Percentiles rank a stretch among this genome's conserved stretches.
Evolutionary conservation across 2,888 invertebrate species (phyloP).

Genomic region (Parapristionchus giblindavisi): DNA sequence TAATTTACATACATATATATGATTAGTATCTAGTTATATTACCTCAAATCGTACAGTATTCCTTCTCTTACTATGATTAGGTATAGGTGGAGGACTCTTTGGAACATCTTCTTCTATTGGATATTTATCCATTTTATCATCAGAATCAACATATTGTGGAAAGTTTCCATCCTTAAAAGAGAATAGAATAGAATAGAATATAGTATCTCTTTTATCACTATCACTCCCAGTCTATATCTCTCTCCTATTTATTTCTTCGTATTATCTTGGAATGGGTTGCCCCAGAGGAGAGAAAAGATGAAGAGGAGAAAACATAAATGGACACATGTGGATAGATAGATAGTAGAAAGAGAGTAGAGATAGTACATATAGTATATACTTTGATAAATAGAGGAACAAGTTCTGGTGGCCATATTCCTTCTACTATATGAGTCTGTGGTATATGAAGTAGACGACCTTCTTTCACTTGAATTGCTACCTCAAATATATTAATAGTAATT

Average conservation of each 20-base stretch:
- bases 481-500: constrained; percentile 26
- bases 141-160: constrained; percentile 64
- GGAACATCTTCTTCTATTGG: neutral
- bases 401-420: constrained; percentile 65
- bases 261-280: neutral
- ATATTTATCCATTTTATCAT: constrained; percentile 45
- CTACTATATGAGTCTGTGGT: constrained; percentile 65
- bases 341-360: no score
- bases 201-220: no score
- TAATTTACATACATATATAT: neutral
- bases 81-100: constrained; percentile 14
- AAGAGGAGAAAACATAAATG: neutral
- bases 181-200: no score
- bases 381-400: constrained; percentile 66
- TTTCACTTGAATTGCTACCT: constrained; percentile 67
- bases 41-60: constrained; percentile 29
- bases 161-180: constrained; percentile 58
- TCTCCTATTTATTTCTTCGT: neutral
- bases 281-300: neutral
- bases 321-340: no score
- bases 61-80: constrained; percentile 7
- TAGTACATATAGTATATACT: constrained; percentile 43
- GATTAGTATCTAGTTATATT: neutral
- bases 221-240: no score
- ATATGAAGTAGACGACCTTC: constrained; percentile 62